Base-by-base conservation (phyloP, 2,888 invertebrate genomes). In the Desoria tigrina region DNA sequence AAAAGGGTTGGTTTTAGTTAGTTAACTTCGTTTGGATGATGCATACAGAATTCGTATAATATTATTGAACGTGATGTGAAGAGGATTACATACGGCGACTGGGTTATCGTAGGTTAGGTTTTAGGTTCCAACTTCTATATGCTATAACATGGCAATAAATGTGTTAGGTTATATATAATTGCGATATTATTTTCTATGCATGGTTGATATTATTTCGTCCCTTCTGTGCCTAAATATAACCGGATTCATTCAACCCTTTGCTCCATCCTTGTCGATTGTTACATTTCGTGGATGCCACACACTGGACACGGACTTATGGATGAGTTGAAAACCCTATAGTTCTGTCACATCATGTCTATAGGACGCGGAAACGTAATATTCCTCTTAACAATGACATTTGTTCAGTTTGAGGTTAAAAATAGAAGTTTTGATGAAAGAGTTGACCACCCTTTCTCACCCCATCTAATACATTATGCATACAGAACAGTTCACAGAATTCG, bases 361-460 rank as follows among this genome's bases (percentile, higher is more conserved):
- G 45, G 21, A 45, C n/a, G 21, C 21, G n/a, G 4, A 45, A 45
- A 21, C 45, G 45, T 21, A 45, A 45, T 45, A 45, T 16, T 21
- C 21, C 16, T 16, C n/a, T 45, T 45, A 45, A 45, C 45, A 45
- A 45, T 45, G 45, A 45, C 45, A 45, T 45, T 45, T 45, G 45
- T 45, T 16, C 45, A 16, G 16, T 45, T 18, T 16, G 45, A 6
- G 45, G 45, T 16, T 21, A 45, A 45, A 45, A 45, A 45, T 45
- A 45, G n/a, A 18, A 4, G 32, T 21, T 21, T 21, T 18, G n/a
- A 16, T n/a, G 9, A 45, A 45, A 45, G 45, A 45, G 45, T 45
- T 45, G 45, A 45, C 45, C 45, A 45, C 16, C 45, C 45, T 45
- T 45, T 45, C n/a, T 45, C 45, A 45, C 45, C 45, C 45, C 16